These are phyloP conservation scores for Drosophila saltans DNA, from an alignment of 1,140 invertebrate genomes.

Conservation along the genomic window DNA sequence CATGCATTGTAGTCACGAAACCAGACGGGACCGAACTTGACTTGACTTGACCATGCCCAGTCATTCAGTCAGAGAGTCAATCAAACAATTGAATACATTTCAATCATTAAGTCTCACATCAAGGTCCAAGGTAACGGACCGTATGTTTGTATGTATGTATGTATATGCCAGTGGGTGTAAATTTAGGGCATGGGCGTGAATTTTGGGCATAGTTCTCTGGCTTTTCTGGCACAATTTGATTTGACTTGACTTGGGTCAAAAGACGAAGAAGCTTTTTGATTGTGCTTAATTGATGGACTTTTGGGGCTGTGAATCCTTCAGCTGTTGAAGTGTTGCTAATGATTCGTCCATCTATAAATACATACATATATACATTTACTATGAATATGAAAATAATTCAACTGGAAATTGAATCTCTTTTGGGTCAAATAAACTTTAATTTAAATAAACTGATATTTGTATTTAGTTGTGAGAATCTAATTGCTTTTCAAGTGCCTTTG, in stretches of 20 bases:
- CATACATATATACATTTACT: neutral
- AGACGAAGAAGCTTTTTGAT: slow-evolving; percentile 34
- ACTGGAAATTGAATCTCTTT: neutral
- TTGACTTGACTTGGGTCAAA: slow-evolving; percentile 56
- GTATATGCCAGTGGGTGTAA: neutral
- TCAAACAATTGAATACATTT: slow-evolving; percentile 80
- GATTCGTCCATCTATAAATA: neutral
- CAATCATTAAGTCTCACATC: slow-evolving; percentile 58
- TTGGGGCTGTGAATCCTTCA: slow-evolving; percentile 31
- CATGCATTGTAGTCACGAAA: slow-evolving; percentile 65
- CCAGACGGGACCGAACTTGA: slow-evolving; percentile 17
- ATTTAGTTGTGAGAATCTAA: no score
- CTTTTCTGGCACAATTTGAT: slow-evolving; percentile 56
- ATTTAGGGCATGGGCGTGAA: neutral
- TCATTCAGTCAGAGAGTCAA: slow-evolving; percentile 59
- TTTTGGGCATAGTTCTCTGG: slow-evolving; percentile 24
- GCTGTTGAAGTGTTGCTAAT: slow-evolving; percentile 40
- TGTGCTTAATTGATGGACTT: slow-evolving; percentile 56
- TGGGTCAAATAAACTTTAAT: no score
- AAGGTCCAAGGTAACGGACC: slow-evolving; percentile 14
- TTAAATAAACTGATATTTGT: neutral
- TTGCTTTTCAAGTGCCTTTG: no score
- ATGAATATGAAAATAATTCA: neutral
- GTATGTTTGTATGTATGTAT: neutral
- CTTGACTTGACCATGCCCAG: slow-evolving; percentile 27